Evolutionary conservation across 92 coral and sea anemone genomes (phyloP), one percentile per base, ranked within the genome.

Genomic region (Siderastrea radians): DNA sequence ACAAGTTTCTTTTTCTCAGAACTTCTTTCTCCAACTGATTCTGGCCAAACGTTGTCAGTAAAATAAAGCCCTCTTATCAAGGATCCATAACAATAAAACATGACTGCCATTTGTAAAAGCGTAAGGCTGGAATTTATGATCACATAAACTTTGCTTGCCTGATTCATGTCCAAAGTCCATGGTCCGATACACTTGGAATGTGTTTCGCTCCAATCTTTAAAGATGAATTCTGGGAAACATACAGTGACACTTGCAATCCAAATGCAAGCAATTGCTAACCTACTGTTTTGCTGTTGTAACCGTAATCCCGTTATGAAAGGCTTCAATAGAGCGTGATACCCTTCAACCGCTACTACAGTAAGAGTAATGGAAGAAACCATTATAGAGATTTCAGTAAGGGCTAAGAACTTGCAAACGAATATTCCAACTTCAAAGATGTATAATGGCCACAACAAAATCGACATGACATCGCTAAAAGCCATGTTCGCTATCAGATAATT

Each of bases 391-490:
- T 65, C 70, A 65, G 26, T 1, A 2, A 65, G 43, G 9, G 11
- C 47, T 19, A 65, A 10, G 10, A 65, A 19, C 70, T 65, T 19
- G 70, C 70, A 65, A 65, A 65, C 17, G 12, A 65, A 65, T 19
- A 46, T 26, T 5, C 47, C 70, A 65, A 38, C 10, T 13, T 8
- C 17, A 16, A 11, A 48, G 74, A 46, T 13, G 52, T 70, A 70
- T 7, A 70, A 70, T 70, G 74, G 49, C 53, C 74, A 70, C 74
- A 70, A 5, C 53, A 70, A 70, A 47, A 13, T 46, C 17, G 19
- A 13, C 17, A 46, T 70, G 53, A 13, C 74, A 70, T 70, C 74
- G 53, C 74, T 70, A 48, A 70, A 3, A 70, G 74, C 74, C 53
- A 70, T 5, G 49, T 47, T 70, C n/a, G 15, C 74, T 13, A 70